Conservation (phyloP, 2,888 invertebrate species). For the Drosophila falleni region DNA sequence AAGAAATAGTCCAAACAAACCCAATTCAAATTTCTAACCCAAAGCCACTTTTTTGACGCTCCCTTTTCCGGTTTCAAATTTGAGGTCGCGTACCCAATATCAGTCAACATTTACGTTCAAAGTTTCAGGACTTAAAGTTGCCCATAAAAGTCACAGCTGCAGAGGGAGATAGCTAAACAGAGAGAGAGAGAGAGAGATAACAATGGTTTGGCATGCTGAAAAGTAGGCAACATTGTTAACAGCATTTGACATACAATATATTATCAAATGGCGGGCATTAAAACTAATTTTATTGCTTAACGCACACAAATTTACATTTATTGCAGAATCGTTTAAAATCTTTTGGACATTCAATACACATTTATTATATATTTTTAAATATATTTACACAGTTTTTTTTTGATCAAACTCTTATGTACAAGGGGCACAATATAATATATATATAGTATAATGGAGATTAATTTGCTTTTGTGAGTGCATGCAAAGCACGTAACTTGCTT, state of each 20-base stretch:
- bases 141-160: conserved; percentile 22
- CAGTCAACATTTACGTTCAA: conserved; percentile 21
- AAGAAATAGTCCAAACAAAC: conserved; percentile 2
- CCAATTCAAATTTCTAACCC: conserved; percentile 9
- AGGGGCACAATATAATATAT: neutral
- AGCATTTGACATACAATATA: conserved; percentile 3
- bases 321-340: conserved; percentile 55
- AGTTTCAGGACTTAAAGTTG: conserved; percentile 49
- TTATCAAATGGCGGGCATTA: neutral
- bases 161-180: neutral
- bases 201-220: neutral
- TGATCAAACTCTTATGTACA: conserved; percentile 22
- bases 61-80: conserved; percentile 42
- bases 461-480: conserved; percentile 14
- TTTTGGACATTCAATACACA: conserved; percentile 45
- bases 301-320: conserved; percentile 64
- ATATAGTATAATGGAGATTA: neutral
- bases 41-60: conserved; percentile 28
- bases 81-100: conserved; percentile 43
- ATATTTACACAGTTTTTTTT: conserved; percentile 56
- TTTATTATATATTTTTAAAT: conserved; percentile 22
- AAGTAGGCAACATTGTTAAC: conserved; percentile 26
- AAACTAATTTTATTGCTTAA: conserved; percentile 41
- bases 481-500: conserved; percentile 28
- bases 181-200: neutral